A percentile compares a stretch with the other conserved stretches of the same genome.
phyloP scores from a whole-genome alignment of 2,797 vertebrate genomes.

The Leptatherina wallacei region DNA sequence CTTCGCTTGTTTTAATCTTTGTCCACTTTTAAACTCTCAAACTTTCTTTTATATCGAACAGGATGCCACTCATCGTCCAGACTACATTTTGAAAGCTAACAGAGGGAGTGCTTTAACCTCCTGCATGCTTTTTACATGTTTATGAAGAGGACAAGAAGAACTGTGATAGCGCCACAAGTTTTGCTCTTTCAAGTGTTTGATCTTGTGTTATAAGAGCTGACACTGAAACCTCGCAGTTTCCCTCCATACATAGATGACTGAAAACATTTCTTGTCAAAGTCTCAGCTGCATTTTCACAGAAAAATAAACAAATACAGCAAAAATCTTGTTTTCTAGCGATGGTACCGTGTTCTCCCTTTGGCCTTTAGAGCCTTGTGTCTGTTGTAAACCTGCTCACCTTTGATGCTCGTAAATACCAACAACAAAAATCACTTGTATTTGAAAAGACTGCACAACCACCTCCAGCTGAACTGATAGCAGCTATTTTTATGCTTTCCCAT shows the following conservation, averaged over 20 bases:
- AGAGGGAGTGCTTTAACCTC: background rate
- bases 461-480: constrained; percentile 7
- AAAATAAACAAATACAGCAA: background rate
- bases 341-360: background rate
- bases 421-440: constrained; percentile 15
- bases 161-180: background rate
- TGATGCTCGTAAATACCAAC: background rate
- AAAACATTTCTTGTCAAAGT: constrained; percentile 2
- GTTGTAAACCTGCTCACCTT: background rate
- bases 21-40: no score
- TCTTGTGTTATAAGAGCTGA: background rate
- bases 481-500: constrained; percentile 40
- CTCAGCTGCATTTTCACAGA: background rate
- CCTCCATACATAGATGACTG: constrained; percentile 3
- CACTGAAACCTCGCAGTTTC: constrained; percentile 17
- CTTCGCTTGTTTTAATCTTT: constrained; percentile 1
- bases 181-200: background rate
- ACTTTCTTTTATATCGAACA: background rate
- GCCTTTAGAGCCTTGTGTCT: background rate
- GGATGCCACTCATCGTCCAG: background rate
- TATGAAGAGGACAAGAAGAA: background rate
- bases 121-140: constrained; percentile 7
- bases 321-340: background rate
- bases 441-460: constrained; percentile 14
- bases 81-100: constrained; percentile 30